These are phyloP conservation scores for Malurus leucopterus DNA, from an alignment of 2,797 vertebrate species.

Conservation along the genomic window DNA sequence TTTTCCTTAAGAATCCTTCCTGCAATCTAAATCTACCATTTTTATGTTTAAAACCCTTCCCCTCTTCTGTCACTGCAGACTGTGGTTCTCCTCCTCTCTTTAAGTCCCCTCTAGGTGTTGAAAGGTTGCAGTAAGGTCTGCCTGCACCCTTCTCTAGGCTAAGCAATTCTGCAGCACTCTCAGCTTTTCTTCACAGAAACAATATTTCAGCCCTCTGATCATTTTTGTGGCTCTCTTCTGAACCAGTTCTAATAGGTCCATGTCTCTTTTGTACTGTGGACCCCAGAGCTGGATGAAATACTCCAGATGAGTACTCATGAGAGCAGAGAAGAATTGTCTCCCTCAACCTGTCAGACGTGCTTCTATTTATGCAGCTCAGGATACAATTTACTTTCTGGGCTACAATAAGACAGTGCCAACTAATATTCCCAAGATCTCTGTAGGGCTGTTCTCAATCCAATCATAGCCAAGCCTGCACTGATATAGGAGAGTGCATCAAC, in stretches of 20 bases:
- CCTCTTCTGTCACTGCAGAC: background rate
- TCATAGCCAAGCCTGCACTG: background rate
- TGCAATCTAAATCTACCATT: background rate
- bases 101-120: background rate
- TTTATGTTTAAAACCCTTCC: background rate
- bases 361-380: background rate
- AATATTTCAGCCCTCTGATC: background rate
- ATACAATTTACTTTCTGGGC: background rate
- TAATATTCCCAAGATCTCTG: background rate
- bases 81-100: background rate
- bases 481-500: rapidly evolving
- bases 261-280: background rate
- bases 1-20: background rate
- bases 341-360: background rate
- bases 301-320: background rate
- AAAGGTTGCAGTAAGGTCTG: background rate
- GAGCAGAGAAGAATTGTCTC: background rate
- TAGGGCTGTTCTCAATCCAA: background rate
- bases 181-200: background rate
- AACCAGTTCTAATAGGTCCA: background rate
- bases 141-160: background rate
- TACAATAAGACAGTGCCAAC: background rate
- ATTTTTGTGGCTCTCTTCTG: background rate
- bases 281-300: background rate
- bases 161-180: background rate